Percentiles rank a stretch among this genome's conserved stretches.
Evolutionary conservation across 2,113 vertebrate genomes (phyloP).

Genomic region (Nibea albiflora): DNA sequence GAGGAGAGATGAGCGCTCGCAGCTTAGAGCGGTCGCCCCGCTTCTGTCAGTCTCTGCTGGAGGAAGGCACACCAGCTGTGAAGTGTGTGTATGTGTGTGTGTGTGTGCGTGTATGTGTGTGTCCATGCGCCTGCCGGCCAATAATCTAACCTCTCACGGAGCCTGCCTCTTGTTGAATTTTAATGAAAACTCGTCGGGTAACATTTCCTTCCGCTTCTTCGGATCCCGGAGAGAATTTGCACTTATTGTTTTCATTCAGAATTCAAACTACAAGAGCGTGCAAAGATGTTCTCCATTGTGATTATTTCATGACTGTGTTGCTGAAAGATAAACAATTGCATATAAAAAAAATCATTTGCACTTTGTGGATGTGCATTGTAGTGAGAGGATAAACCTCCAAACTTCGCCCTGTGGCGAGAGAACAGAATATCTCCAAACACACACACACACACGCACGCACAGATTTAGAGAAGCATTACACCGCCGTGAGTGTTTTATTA

Average conservation of each 20-base stretch:
- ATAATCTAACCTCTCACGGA: constrained; percentile 81
- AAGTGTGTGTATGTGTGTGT: constrained; percentile 42
- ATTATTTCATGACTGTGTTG: constrained; percentile 18
- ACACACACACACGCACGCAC: neutral
- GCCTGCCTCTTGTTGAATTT: constrained; percentile 72
- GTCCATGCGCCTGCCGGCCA: constrained; percentile 59
- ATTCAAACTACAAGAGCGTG: constrained; percentile 13
- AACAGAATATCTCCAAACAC: neutral
- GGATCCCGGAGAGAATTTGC: constrained; percentile 23
- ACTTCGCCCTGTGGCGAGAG: neutral
- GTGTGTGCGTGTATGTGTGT: constrained; percentile 31
- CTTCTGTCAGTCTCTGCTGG: constrained; percentile 78
- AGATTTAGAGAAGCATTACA: neutral
- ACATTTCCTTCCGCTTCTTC: constrained; percentile 57
- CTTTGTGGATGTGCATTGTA: neutral
- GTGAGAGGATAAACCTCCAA: neutral
- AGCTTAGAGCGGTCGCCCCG: constrained; percentile 75
- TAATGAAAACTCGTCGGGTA: constrained; percentile 64
- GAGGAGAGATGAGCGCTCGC: constrained; percentile 64
- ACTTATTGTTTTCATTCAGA: constrained; percentile 41
- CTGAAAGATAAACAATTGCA: neutral
- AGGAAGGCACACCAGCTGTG: constrained; percentile 74
- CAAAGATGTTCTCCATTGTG: neutral
- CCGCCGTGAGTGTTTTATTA: neutral
- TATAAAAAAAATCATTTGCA: neutral